Base-by-base conservation (phyloP, 2,888 invertebrate genomes). In the Andrena marginata region DNA sequence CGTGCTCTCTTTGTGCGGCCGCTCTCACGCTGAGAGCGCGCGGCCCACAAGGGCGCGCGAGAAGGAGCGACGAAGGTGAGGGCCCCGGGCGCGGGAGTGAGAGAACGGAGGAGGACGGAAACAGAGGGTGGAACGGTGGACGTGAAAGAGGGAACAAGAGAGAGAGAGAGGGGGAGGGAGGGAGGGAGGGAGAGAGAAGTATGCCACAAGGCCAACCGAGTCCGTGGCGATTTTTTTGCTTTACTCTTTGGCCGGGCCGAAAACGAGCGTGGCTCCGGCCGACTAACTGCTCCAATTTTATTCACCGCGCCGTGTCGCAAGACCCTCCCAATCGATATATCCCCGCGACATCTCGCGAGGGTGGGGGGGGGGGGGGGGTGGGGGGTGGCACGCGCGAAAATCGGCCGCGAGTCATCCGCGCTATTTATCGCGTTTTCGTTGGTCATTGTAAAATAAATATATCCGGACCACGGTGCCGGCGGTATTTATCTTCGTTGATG, bases 181-280 rank as follows among this genome's bases (percentile, higher is more conserved):
- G 62, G 79, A 80, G 74, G 59, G 56, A 54, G 81, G 82, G 81
- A 82, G 49, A 82, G 49, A 82, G 86, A 91, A 90, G 86, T 91
- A 91, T 89, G 90, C 91, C 91, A 92, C 93, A 93, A 93, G 93
- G 92, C 92, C 92, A 93, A 87, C 85, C 80, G 82, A 85, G 80
- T 85, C 85, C 82, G 83, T 78, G 88, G 86, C 90, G 89, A 90
- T 90, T 90, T 87, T 90, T 90, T 90, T 90, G 84, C 86, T 84
- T 85, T 83, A 85, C 89, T 89, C 87, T 90, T 89, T 87, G 75
- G 33, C 85, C 71, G 64, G 73, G 76, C 83, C 80, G 76, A 85
- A 79, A 81, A 85, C 85, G 77, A 83, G 79, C 84, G 74, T 68
- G 73, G 72, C 77, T 83, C 77, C 80, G 77, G 85, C 85, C 87